phyloP scores from a whole-genome alignment of 1,140 invertebrate genomes.

The Platorchestia sp. region DNA sequence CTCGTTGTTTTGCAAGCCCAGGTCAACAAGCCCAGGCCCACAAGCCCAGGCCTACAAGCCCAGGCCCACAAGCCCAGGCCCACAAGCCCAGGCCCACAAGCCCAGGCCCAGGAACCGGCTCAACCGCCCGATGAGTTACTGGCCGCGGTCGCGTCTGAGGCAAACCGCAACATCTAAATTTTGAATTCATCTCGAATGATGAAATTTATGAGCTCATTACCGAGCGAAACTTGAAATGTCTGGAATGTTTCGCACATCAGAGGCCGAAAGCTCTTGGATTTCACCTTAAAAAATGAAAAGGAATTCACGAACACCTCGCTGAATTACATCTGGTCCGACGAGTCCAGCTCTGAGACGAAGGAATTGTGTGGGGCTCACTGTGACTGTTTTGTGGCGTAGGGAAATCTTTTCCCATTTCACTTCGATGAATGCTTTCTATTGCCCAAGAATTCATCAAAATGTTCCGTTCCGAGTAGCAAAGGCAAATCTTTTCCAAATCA shows the following conservation, averaged over 20 bases:
- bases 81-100: not conserved
- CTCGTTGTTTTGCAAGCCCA: no score
- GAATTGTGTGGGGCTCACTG: not conserved
- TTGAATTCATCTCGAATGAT: conserved; percentile 30
- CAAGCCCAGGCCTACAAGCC: not conserved
- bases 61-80: not conserved
- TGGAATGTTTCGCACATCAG: not conserved
- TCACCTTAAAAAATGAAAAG: not conserved
- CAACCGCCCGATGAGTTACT: not conserved
- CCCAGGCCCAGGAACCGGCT: not conserved
- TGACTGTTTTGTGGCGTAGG: not conserved
- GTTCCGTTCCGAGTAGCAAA: not conserved
- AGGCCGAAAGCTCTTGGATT: not conserved
- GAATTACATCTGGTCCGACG: not conserved
- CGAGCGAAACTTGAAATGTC: conserved; percentile 12
- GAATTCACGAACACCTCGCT: not conserved
- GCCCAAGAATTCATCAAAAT: not conserved
- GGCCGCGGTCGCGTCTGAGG: not conserved
- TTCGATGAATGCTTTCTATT: not conserved
- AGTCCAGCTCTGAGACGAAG: not conserved
- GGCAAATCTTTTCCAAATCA: not conserved
- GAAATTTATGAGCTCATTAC: conserved; percentile 43
- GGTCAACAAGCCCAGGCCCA: not conserved
- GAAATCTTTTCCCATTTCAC: not conserved
- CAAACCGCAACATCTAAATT: conserved; percentile 23